These are phyloP conservation scores for Pteromalus puparum DNA, from an alignment of 1,140 invertebrate genomes.

Conservation along the genomic window DNA sequence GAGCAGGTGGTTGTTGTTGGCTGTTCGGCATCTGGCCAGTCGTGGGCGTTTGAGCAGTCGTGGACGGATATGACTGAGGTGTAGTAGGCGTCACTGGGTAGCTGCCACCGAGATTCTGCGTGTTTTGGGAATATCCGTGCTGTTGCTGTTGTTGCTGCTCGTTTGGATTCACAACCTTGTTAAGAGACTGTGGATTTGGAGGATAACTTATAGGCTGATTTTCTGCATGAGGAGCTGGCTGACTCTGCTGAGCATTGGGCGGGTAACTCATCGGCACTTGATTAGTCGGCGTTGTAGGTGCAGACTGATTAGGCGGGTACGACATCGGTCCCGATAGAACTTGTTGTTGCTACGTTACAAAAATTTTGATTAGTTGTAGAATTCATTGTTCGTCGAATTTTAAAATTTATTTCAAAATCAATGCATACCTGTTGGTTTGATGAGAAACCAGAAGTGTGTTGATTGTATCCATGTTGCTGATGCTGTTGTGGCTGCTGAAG, in stretches of 20 bases:
- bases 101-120: constrained; percentile 54
- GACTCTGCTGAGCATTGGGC: constrained; percentile 54
- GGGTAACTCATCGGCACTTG: constrained; percentile 32
- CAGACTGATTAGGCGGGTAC: constrained; percentile 22
- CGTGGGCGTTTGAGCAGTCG: constrained; percentile 51
- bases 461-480: constrained; percentile 38
- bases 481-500: constrained; percentile 10
- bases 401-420: background rate
- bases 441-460: constrained; percentile 24
- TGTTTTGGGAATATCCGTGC: constrained; percentile 56
- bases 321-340: constrained; percentile 23
- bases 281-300: background rate
- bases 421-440: constrained; percentile 11
- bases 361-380: background rate
- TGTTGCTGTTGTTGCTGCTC: constrained; percentile 56
- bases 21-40: background rate
- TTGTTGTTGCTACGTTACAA: constrained; percentile 23
- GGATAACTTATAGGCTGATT: constrained; percentile 60
- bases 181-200: constrained; percentile 54
- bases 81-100: constrained; percentile 57
- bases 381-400: background rate
- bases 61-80: constrained; percentile 58
- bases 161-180: constrained; percentile 52
- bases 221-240: constrained; percentile 52
- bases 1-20: constrained; percentile 53